Percentiles rank a stretch among this genome's conserved stretches.
phyloP scores from a whole-genome alignment of 2,797 vertebrate species.

The Lemur catta region DNA sequence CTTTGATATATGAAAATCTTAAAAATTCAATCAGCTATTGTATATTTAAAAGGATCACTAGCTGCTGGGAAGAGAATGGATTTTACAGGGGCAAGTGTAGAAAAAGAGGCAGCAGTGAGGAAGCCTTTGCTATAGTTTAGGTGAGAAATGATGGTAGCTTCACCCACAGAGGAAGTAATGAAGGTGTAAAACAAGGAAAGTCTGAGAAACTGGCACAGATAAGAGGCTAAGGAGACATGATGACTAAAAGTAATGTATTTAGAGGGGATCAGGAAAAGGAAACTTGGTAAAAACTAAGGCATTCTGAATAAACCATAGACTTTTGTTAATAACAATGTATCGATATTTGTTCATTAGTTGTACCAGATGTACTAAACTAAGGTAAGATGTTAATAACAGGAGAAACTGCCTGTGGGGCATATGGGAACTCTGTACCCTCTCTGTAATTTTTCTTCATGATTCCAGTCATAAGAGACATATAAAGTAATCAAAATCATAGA shows the following conservation, averaged over 20 bases:
- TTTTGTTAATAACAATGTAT: background rate
- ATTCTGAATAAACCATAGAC: background rate
- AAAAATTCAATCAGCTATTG: background rate
- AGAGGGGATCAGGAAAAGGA: background rate
- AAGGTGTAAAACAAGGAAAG: background rate
- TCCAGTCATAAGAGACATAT: background rate
- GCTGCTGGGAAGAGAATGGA: background rate
- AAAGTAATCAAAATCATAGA: background rate
- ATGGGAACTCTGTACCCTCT: background rate
- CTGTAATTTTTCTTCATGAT: background rate
- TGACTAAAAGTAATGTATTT: background rate
- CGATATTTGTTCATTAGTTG: background rate
- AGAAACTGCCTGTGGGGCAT: background rate
- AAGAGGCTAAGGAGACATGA: background rate
- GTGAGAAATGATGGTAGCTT: background rate
- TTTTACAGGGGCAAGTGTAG: background rate
- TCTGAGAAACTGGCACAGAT: background rate
- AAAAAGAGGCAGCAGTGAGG: background rate
- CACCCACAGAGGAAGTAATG: background rate
- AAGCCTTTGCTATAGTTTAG: background rate
- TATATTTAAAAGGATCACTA: background rate
- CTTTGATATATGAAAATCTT: background rate
- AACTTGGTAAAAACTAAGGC: background rate
- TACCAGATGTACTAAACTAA: background rate
- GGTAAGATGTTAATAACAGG: background rate